Percentiles rank a stretch among this genome's conserved stretches.
These are phyloP conservation scores for Corythaeola cristata DNA, from an alignment of 2,113 vertebrate species.

Conservation along the genomic window DNA sequence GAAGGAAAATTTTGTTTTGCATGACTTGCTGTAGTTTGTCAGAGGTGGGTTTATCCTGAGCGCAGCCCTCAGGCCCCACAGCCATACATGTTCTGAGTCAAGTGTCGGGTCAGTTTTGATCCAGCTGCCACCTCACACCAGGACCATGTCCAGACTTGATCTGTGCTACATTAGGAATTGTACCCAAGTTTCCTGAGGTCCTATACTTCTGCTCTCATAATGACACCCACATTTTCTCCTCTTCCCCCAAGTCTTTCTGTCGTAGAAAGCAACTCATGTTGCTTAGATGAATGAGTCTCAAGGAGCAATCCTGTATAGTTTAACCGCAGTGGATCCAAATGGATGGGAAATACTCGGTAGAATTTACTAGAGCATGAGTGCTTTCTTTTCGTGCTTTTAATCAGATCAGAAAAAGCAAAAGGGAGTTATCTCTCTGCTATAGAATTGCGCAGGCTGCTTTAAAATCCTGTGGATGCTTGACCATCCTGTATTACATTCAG, in stretches of 20 bases:
- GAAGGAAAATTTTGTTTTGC: background rate
- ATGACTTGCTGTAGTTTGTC: background rate
- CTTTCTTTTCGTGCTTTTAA: background rate
- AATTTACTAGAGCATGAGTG: background rate
- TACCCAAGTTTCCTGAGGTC: background rate
- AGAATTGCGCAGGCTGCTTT: background rate
- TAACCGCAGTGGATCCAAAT: background rate
- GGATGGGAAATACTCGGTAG: background rate
- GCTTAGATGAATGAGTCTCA: background rate
- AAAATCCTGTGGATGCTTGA: background rate
- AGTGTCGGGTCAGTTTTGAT: rapidly evolving
- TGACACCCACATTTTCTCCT: rapidly evolving
- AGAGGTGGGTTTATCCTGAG: background rate
- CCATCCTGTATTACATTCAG: background rate
- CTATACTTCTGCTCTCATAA: background rate
- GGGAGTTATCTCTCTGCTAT: background rate
- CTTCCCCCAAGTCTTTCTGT: background rate
- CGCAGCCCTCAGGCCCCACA: background rate
- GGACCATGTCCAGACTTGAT: background rate
- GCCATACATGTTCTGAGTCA: rapidly evolving
- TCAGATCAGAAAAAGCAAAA: background rate
- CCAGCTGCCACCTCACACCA: background rate
- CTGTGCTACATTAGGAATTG: background rate
- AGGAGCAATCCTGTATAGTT: background rate
- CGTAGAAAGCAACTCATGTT: background rate